Evolutionary conservation across 1,140 invertebrate genomes (phyloP), one percentile per base, ranked within the genome.

Genomic region (Lepidurus packardi): DNA sequence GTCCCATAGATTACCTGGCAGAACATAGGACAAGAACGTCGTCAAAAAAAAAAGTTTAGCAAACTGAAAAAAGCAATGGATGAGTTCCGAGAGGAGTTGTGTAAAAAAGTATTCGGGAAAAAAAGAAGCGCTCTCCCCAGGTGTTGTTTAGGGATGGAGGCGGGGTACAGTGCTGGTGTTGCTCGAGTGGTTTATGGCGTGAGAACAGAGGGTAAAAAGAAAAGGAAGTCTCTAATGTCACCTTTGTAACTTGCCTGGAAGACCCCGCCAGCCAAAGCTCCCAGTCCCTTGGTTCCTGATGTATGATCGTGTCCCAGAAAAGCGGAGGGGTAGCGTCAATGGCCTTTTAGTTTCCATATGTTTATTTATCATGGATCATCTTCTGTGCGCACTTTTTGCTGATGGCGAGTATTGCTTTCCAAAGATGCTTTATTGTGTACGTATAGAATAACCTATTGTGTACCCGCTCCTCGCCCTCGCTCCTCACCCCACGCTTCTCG

Each of bases 121-220:
- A 21, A 16, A 16, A 13, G 53, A 65, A 65, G 21, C 16, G 53
- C 21, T 65, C 5, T 65, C 53, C 53, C 6, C 21, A 65, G 53
- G 53, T 65, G 53, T 65, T 16, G 53, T 65, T 65, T 65, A 65
- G 53, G 53, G 53, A 13, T 21, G 53, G 53, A 65, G 53, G 53
- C 53, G 53, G 53, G 21, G 53, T 65, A 65, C 53, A 65, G 16
- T 65, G 53, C 53, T 65, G 21, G 53, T 65, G 53, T 65, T 65
- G 53, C 53, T 65, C 13, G 53, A 65, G 53, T 65, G 53, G 53
- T 65, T 65, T 65, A 65, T 65, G 53, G 53, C 53, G 53, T 65
- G 53, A 65, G 53, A 65, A 65, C 16, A 65, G 21, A 65, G 21
- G 21, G 13, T 13, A 47, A 21, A 65, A 65, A 65, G 13, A 65